Evolutionary conservation across 2,888 invertebrate genomes (phyloP), one percentile per base, ranked within the genome.

Genomic region (Eubasilissa splendida): DNA sequence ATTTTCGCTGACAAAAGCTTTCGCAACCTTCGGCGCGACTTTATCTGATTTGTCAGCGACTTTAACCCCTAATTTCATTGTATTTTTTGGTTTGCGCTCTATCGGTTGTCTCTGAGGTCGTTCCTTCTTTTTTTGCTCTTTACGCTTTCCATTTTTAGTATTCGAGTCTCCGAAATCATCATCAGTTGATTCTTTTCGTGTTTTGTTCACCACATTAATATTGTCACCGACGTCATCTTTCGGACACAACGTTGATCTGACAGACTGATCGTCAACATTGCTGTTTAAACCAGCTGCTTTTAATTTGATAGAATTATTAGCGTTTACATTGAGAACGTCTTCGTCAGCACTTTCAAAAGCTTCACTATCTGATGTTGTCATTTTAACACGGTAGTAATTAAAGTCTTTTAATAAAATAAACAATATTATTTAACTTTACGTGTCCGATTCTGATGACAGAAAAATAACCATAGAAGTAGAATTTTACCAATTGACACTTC

Each of bases 271-370:
- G 52, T 52, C 66, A 79, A 59, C 68, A 56, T 56, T 60, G 12
- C 22, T 22, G 42, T 63, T 80, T 75, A 60, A 53, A 3, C 50
- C 60, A 33, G 14, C 33, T 50, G n/a, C 60, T 22, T 70, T 65
- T 60, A 22, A 31, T 12, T 50, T 11, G 53, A 42, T 14, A 5
- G 58, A 10, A 33, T 74, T 78, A 58, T 79, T 76, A n/a, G 53
- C n/a, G 42, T 52, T 42, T 56, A 22, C 56, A 9, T 71, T 76
- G 10, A 42, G 10, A 14, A 81, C 10, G 22, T 80, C 94, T 86
- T 95, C 95, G 85, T 95, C 95, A 4, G 95, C 95, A 88, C 95
- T 95, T 87, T 95, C 94, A 86, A 95, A 95, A 86, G 92, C 93
- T 85, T 95, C 95, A 87, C 94, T 94, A 84, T 95, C 95, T 84